These are phyloP conservation scores for Vimba vimba DNA, from an alignment of 2,113 vertebrate species.

Conservation along the genomic window DNA sequence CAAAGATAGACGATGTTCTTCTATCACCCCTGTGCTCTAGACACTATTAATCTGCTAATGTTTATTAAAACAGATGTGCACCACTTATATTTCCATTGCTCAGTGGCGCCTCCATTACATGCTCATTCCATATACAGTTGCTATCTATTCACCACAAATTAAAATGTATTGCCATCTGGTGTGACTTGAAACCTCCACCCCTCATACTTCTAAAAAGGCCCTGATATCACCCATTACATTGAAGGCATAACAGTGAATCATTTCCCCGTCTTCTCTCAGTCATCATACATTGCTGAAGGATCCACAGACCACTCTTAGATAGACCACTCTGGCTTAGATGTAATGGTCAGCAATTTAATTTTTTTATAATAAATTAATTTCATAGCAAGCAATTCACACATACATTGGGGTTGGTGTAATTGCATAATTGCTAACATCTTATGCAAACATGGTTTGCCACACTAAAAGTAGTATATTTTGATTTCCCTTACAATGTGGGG, in stretches of 20 bases:
- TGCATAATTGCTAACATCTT: neutral
- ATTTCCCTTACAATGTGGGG: neutral
- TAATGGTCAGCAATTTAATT: too few species aligned
- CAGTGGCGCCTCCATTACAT: slow-evolving; percentile 73
- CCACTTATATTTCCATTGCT: slow-evolving; percentile 76
- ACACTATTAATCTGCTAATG: slow-evolving; percentile 80
- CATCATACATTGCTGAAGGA: slow-evolving; percentile 6
- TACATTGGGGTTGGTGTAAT: neutral
- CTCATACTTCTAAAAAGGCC: slow-evolving; percentile 17
- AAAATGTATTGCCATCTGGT: slow-evolving; percentile 81
- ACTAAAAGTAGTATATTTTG: neutral
- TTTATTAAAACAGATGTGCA: slow-evolving; percentile 82
- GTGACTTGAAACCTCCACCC: slow-evolving; percentile 61
- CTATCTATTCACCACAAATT: slow-evolving; percentile 76
- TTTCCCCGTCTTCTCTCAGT: neutral
- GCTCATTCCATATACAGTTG: slow-evolving; percentile 69
- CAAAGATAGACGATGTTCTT: slow-evolving; percentile 30
- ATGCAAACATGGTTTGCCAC: neutral
- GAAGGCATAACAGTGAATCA: neutral
- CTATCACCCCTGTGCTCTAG: slow-evolving; percentile 44
- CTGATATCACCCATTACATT: slow-evolving; percentile 29
- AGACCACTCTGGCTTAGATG: too few species aligned
- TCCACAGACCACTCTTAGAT: neutral
- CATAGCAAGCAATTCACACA: neutral
- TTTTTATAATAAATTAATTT: neutral